Evolutionary conservation across 2,888 invertebrate genomes (phyloP).

Genomic region (Drosophila subquinaria): DNA sequence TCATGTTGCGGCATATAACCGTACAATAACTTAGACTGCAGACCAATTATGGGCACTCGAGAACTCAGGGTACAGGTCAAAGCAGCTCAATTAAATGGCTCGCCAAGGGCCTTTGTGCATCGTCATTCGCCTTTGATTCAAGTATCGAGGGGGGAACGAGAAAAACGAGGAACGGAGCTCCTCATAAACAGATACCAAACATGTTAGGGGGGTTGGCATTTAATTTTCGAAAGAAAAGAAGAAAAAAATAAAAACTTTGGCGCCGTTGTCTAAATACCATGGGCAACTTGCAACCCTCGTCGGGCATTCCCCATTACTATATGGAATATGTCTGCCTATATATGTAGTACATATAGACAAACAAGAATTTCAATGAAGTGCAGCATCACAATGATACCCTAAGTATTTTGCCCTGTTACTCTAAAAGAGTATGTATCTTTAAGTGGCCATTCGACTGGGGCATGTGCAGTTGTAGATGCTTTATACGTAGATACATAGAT

Average conservation of each 20-base stretch:
- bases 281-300: conserved; percentile 26
- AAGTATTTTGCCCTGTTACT: conserved; percentile 1
- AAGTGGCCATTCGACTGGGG: conserved; percentile 40
- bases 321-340: conserved; percentile 21
- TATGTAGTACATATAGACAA: neutral
- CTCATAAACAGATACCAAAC: conserved; percentile 2
- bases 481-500: conserved; percentile 20
- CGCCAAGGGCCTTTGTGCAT: conserved; percentile 29
- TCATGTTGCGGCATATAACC: conserved; percentile 13
- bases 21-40: conserved; percentile 7
- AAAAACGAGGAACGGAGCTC: neutral
- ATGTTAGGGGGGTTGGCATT: conserved; percentile 13
- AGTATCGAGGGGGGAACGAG: conserved; percentile 16
- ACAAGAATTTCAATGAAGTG: conserved; percentile 38
- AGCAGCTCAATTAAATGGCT: conserved; percentile 64
- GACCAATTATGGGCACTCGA: conserved; percentile 62
- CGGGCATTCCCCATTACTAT: conserved; percentile 18
- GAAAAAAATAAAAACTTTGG: conserved; percentile 55
- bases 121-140: conserved; percentile 23
- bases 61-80: conserved; percentile 60
- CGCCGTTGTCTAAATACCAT: conserved; percentile 60
- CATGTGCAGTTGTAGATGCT: conserved; percentile 41
- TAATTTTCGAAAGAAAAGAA: conserved; percentile 6
- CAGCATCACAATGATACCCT: conserved; percentile 7
- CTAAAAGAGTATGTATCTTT: conserved; percentile 39